phyloP scores from a whole-genome alignment of 2,113 vertebrate genomes.

The Tragelaphus scriptus region DNA sequence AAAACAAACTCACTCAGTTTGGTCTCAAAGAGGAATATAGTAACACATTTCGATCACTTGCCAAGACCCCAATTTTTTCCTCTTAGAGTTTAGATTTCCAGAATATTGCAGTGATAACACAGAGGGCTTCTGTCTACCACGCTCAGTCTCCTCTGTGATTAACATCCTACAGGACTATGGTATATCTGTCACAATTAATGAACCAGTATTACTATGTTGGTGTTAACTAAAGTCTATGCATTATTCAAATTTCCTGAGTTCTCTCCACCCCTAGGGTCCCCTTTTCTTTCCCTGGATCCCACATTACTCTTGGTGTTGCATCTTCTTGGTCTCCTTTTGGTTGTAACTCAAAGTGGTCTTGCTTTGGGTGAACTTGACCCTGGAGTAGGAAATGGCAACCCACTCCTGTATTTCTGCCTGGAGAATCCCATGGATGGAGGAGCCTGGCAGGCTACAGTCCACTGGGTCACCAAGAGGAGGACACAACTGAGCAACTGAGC shows the following conservation, averaged over 20 bases:
- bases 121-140: not conserved
- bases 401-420: not conserved
- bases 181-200: not conserved
- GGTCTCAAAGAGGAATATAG: not conserved
- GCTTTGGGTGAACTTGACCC: not conserved
- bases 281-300: not conserved
- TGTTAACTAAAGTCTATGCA: not conserved
- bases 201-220: not conserved
- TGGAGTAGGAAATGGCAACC: not conserved
- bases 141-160: not conserved
- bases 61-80: not conserved
- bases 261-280: too few species aligned
- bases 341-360: not conserved
- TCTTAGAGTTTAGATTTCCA: not conserved
- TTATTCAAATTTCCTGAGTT: not conserved
- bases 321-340: not conserved
- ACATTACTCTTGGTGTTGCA: fast-evolving
- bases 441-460: not conserved
- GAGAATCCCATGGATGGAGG: not conserved
- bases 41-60: not conserved
- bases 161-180: not conserved
- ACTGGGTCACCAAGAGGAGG: not conserved
- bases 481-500: not conserved
- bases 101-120: not conserved
- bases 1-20: not conserved